Evolutionary conservation across 2,888 invertebrate species (phyloP).

Genomic region (Drosophila ustulata): DNA sequence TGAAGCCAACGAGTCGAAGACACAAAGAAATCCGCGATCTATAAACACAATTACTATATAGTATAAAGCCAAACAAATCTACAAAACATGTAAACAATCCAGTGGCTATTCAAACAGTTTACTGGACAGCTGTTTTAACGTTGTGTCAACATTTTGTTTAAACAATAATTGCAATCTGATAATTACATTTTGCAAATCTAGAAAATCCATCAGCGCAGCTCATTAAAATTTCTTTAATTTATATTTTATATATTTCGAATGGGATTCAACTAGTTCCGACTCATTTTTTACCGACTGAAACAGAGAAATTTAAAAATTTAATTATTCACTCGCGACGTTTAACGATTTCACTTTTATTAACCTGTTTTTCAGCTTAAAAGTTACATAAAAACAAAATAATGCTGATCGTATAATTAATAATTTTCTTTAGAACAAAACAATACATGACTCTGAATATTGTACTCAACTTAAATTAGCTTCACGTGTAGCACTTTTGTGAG

Average conservation of each 20-base stretch:
- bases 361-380: slow-evolving; percentile 21
- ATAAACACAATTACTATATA: neutral
- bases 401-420: slow-evolving; percentile 20
- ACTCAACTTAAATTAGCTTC: slow-evolving; percentile 37
- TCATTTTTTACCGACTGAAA: neutral
- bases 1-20: neutral
- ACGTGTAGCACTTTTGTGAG: slow-evolving; percentile 37
- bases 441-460: neutral
- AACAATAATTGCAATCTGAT: slow-evolving; percentile 2
- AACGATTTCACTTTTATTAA: slow-evolving; percentile 29
- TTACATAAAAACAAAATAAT: slow-evolving; percentile 17
- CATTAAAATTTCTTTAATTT: slow-evolving; percentile 2
- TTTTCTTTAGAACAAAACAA: slow-evolving; percentile 19
- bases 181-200: neutral
- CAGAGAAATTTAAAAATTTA: slow-evolving; percentile 12
- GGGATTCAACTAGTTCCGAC: neutral
- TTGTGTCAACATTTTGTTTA: slow-evolving; percentile 12
- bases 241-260: neutral
- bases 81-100: slow-evolving; percentile 7
- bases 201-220: neutral
- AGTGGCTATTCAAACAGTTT: slow-evolving; percentile 23
- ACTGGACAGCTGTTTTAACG: slow-evolving; percentile 19
- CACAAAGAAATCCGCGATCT: neutral
- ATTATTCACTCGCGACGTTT: slow-evolving; percentile 7
- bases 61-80: neutral